A percentile compares a stretch with the other conserved stretches of the same genome.
Conservation (phyloP, 2,888 invertebrate species). For the Ditula angustiorana region DNA sequence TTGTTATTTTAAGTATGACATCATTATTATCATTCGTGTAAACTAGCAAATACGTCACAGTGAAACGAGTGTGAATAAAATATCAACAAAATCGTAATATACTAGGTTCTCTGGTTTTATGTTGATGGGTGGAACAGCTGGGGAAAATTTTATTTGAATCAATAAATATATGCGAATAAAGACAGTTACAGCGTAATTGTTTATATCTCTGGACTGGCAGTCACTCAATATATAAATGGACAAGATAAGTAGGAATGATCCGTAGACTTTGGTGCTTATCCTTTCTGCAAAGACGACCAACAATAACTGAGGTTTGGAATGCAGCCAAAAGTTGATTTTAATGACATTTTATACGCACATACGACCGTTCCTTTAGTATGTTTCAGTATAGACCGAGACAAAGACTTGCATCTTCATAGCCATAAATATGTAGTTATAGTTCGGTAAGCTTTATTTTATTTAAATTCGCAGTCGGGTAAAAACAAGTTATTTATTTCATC, state of each 20-base stretch:
- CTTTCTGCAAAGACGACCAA: conserved; percentile 74
- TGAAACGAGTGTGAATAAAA: conserved; percentile 3
- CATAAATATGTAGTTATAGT: conserved; percentile 1
- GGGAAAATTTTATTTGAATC: conserved; percentile 2
- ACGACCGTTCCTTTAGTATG: conserved; percentile 67
- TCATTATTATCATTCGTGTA: conserved; percentile 24
- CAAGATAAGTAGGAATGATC: conserved; percentile 57
- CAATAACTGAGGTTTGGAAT: conserved; percentile 76
- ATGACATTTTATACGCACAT: conserved; percentile 79
- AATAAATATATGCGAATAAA: conserved; percentile 4
- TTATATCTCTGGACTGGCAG: conserved; percentile 27
- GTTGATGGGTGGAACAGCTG: conserved; percentile 5
- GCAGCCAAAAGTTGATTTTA: conserved; percentile 81
- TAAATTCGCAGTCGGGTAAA: not conserved
- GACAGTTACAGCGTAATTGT: conserved; percentile 26
- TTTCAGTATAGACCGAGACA: conserved; percentile 41
- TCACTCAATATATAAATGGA: conserved; percentile 49
- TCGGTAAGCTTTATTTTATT: conserved; percentile 5
- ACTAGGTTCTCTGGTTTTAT: not conserved
- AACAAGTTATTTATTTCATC: not conserved
- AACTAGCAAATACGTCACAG: conserved; percentile 15
- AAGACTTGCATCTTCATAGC: conserved; percentile 17
- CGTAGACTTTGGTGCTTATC: conserved; percentile 59
- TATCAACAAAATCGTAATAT: not conserved
- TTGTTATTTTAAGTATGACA: conserved; percentile 33